Base-by-base conservation (phyloP, 2,113 vertebrate genomes). In the Bubo bubo region DNA sequence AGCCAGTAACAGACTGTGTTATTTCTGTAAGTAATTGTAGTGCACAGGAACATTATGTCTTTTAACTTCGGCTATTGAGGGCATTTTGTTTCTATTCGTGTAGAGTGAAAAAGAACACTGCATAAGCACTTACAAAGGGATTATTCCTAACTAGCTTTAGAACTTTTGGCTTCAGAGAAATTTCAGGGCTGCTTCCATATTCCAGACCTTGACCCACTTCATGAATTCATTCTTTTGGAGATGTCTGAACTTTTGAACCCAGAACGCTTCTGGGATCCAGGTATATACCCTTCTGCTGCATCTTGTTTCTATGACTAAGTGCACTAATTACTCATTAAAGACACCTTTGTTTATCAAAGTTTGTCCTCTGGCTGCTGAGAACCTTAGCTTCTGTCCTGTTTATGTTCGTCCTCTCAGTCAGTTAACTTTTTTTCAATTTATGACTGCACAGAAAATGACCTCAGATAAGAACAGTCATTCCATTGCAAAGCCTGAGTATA, bases 1-100 rank as follows among this genome's bases (percentile, higher is more conserved):
- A 98, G 74, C 98, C 98, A 94, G 98, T 99, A 53, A 97, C 98
- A 64, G 98, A 99, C 90, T 99, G 98, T 97, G 98, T 99, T 97
- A 99, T 99, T 97, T 99, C 98, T 95, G 98, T 99, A 97, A 98
- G 98, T 98, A 95, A 88, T 83, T 93, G 84, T 92, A 83, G 56
- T 66, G 66, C 30, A n/a, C 17, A 32, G 90, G 79, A 86, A 77
- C 76, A 28, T 34, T 30, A 37, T 67, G 84, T 94, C 73, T 92
- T 85, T 74, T 72, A 94, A 79, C 66, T 85, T 66, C n/a, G 88
- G 11, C 71, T 76, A 49, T 87, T 9, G 26, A 90, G 89, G 58
- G 45, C 71, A 88, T 93, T 93, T 85, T 82, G 86, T 93, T 95
- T 88, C 90, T 95, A 35, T 95, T 94, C 26, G 0, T 47, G 77